A percentile compares a stretch with the other conserved stretches of the same genome.
Evolutionary conservation across 2,797 vertebrate species (phyloP).

Genomic region (Alca torda): DNA sequence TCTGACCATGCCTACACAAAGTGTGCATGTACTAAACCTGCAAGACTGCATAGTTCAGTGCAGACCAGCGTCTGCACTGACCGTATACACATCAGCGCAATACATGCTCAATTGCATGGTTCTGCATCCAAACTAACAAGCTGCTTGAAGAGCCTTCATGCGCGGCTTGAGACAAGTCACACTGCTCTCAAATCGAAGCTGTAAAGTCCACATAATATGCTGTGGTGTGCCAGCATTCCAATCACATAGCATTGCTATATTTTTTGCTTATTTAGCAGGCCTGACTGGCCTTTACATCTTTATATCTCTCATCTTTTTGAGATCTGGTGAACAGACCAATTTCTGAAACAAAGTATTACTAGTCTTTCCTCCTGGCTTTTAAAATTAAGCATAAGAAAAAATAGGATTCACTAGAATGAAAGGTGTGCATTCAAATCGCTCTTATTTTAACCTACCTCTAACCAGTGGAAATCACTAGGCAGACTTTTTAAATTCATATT

Average conservation of each 20-base stretch:
- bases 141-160: not conserved
- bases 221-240: not conserved
- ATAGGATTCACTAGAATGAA: not conserved
- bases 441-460: not conserved
- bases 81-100: not conserved
- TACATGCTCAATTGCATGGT: not conserved
- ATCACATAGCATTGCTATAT: not conserved
- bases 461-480: not conserved
- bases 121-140: not conserved
- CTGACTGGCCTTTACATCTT: not conserved
- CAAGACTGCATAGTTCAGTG: not conserved
- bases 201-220: not conserved
- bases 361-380: not conserved
- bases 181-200: not conserved
- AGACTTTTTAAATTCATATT: not conserved
- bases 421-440: not conserved
- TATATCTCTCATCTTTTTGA: not conserved
- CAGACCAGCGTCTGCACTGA: not conserved
- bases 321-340: not conserved
- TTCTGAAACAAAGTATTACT: not conserved
- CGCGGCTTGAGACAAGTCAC: not conserved
- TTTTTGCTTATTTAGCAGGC: not conserved
- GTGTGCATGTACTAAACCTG: not conserved
- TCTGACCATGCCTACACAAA: not conserved
- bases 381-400: not conserved